phyloP scores from a whole-genome alignment of 2,113 vertebrate species.

The Struthio camelus region DNA sequence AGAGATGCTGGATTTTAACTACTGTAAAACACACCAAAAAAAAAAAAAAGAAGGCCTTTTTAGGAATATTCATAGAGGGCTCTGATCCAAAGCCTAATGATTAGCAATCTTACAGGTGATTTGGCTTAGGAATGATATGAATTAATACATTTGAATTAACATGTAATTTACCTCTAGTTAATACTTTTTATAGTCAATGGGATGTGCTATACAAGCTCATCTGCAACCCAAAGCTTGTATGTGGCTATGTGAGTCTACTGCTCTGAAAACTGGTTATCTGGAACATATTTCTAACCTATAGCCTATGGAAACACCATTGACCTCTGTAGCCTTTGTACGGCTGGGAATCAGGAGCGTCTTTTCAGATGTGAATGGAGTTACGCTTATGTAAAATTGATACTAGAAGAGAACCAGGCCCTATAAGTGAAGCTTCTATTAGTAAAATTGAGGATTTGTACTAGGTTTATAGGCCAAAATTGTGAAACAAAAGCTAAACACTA shows the following conservation, averaged over 20 bases:
- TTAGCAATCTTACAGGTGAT: neutral
- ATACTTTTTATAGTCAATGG: neutral
- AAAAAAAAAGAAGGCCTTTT: neutral
- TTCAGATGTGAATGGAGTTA: neutral
- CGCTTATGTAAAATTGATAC: neutral
- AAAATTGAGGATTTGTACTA: neutral
- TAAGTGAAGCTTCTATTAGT: neutral
- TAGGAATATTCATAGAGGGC: neutral
- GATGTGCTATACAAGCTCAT: neutral
- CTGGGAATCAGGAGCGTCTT: neutral
- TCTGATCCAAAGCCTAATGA: neutral
- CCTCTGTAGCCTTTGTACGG: neutral
- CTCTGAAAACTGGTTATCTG: neutral
- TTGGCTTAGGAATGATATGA: neutral
- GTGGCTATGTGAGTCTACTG: neutral
- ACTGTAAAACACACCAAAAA: too few species aligned
- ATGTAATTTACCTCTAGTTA: neutral
- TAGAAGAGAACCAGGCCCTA: neutral
- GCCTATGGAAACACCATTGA: neutral
- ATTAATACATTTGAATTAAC: neutral
- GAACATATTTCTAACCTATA: neutral
- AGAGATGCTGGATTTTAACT: neutral
- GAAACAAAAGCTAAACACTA: neutral
- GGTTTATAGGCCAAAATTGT: neutral
- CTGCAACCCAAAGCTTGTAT: neutral